Evolutionary conservation across 2,888 invertebrate genomes (phyloP).

Genomic region (Cerceris rybyensis): DNA sequence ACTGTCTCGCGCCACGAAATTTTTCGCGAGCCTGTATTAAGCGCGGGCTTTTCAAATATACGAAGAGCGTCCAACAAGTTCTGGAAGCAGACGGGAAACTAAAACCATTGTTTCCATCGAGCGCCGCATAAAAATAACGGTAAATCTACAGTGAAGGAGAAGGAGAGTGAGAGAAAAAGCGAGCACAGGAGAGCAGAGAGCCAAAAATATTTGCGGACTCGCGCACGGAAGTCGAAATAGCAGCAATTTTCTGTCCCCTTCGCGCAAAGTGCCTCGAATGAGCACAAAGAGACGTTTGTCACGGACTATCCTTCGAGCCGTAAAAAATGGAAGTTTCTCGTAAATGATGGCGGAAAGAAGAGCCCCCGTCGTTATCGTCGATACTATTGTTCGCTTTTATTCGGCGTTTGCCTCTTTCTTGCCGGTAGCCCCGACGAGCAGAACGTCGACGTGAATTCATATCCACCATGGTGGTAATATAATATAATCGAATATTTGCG

Average conservation of each 20-base stretch:
- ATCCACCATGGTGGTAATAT: constrained; percentile 15
- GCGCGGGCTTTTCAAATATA: constrained; percentile 21
- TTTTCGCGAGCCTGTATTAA: too few relatives aligned
- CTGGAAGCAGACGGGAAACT: constrained; percentile 25
- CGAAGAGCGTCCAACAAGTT: constrained; percentile 24
- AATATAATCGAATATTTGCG: constrained; percentile 23
- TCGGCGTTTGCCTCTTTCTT: constrained; percentile 7
- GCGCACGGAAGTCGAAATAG: not conserved
- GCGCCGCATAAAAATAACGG: constrained; percentile 27
- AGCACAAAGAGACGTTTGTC: not conserved
- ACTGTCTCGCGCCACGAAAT: not conserved
- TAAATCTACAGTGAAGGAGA: constrained; percentile 23
- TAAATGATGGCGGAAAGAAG: not conserved
- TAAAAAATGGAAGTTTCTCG: not conserved
- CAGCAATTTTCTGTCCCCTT: not conserved
- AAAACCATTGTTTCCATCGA: constrained; percentile 38
- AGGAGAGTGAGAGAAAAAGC: not conserved
- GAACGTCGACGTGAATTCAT: constrained; percentile 37
- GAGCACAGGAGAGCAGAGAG: not conserved
- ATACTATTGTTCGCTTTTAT: not conserved
- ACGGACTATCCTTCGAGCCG: not conserved
- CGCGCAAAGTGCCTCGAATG: not conserved
- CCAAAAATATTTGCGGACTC: not conserved
- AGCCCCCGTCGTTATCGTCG: not conserved
- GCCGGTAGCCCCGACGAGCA: constrained; percentile 7